Evolutionary conservation across 2,113 vertebrate genomes (phyloP).

Genomic region (Xenopus borealis): DNA sequence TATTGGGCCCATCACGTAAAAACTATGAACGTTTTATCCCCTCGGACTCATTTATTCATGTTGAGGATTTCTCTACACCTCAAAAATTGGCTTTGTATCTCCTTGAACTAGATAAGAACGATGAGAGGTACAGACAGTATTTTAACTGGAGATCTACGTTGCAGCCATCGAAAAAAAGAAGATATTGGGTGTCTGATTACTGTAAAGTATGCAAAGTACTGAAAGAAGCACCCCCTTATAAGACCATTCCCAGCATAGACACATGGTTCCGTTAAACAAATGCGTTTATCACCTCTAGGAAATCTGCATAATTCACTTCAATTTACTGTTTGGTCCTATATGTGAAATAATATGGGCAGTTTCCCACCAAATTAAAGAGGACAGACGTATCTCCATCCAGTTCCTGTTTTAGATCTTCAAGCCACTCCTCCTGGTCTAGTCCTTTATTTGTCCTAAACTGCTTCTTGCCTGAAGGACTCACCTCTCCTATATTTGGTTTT

Average conservation of each 20-base stretch:
- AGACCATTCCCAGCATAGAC: rapidly evolving
- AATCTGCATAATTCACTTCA: too few relatives aligned
- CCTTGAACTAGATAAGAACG: constrained; percentile 52
- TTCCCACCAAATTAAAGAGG: too few relatives aligned
- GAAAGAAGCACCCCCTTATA: constrained; percentile 13
- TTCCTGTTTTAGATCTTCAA: too few relatives aligned
- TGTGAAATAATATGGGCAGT: too few relatives aligned
- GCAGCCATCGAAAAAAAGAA: rapidly evolving
- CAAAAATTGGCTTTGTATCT: constrained; percentile 58
- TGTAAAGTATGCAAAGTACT: constrained; percentile 48
- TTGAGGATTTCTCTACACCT: constrained; percentile 55
- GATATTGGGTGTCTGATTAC: constrained; percentile 27
- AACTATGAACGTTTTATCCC: constrained; percentile 62
- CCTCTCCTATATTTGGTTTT: too few relatives aligned
- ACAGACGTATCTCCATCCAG: too few relatives aligned
- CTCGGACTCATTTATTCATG: constrained; percentile 69
- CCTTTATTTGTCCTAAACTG: too few relatives aligned
- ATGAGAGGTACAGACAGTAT: constrained; percentile 51
- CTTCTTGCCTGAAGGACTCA: too few relatives aligned
- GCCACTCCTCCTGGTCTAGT: too few relatives aligned
- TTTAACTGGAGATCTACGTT: constrained; percentile 62
- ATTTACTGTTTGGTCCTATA: too few relatives aligned
- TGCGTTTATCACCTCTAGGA: too few relatives aligned
- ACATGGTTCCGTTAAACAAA: constrained; percentile 36
- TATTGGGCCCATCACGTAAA: constrained; percentile 63